These are phyloP conservation scores for Spodoptera picta DNA, from an alignment of 2,888 invertebrate genomes.

Conservation along the genomic window DNA sequence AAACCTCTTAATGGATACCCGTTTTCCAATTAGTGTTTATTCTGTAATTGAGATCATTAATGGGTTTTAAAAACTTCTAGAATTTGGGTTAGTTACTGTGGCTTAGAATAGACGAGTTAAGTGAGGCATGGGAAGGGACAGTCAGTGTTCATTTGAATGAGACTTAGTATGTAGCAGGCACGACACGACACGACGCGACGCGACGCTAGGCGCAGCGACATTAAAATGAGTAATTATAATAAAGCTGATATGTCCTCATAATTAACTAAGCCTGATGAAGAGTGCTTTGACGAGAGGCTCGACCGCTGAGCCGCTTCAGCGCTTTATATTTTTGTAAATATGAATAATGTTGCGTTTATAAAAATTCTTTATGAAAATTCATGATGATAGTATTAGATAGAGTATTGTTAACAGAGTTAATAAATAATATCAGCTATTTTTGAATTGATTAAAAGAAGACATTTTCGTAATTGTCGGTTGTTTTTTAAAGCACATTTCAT, in stretches of 20 bases:
- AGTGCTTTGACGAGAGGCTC: slow-evolving; percentile 80
- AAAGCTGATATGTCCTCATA: slow-evolving; percentile 87
- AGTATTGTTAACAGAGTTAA: too few species aligned
- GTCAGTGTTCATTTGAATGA: slow-evolving; percentile 36
- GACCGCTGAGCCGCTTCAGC: slow-evolving; percentile 68
- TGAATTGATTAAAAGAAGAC: too few species aligned
- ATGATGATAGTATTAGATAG: too few species aligned
- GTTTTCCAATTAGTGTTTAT: slow-evolving; percentile 54
- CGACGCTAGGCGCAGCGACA: slow-evolving; percentile 80
- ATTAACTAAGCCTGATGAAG: slow-evolving; percentile 87
- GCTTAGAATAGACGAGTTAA: slow-evolving; percentile 22
- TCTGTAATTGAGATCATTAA: slow-evolving; percentile 53
- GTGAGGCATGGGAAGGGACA: slow-evolving; percentile 1
- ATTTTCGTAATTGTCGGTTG: too few species aligned
- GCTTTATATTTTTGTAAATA: slow-evolving; percentile 53
- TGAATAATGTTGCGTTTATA: background rate
- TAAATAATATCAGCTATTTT: too few species aligned
- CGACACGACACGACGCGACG: slow-evolving; percentile 57
- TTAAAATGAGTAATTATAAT: slow-evolving; percentile 89
- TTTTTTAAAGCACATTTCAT: too few species aligned
- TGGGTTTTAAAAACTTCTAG: slow-evolving; percentile 43
- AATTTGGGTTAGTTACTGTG: slow-evolving; percentile 32
- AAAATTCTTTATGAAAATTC: too few species aligned
- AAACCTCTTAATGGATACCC: slow-evolving; percentile 49
- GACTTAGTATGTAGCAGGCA: slow-evolving; percentile 54